Percentiles rank a stretch among this genome's conserved stretches.
phyloP scores from a whole-genome alignment of 2,113 vertebrate species.

The Pteruthius melanotis region DNA sequence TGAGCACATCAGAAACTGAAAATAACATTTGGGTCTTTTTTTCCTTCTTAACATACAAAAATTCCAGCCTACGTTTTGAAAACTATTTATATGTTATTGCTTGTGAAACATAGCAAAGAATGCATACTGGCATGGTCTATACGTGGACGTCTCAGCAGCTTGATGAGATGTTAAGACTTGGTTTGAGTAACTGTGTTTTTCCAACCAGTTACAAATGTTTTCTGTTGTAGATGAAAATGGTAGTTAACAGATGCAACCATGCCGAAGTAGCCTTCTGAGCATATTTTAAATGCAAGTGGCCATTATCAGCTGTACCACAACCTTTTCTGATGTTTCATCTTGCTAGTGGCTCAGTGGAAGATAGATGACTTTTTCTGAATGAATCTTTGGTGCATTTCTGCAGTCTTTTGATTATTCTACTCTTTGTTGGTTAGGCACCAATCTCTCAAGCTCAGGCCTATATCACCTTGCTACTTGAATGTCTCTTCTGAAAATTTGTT shows the following conservation, averaged over 20 bases:
- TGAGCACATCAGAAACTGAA: not conserved
- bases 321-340: not conserved
- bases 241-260: not conserved
- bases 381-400: not conserved
- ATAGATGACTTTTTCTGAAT: not conserved
- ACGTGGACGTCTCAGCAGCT: not conserved
- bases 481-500: not conserved
- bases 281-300: not conserved
- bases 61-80: not conserved
- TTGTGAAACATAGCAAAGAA: conserved; percentile 17
- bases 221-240: not conserved
- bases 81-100: not conserved
- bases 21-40: not conserved
- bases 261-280: not conserved
- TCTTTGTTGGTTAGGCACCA: not conserved
- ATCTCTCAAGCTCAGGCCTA: not conserved
- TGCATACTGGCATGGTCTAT: not conserved
- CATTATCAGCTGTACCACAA: not conserved
- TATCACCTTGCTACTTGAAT: not conserved
- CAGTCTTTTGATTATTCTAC: not conserved
- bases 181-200: not conserved
- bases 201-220: not conserved
- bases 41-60: not conserved
- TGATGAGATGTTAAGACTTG: not conserved
- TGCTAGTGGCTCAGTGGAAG: not conserved